A percentile compares a stretch with the other conserved stretches of the same genome.
Conservation (phyloP, 2,797 vertebrate species). For the Xiphorhynchus erythropygius region DNA sequence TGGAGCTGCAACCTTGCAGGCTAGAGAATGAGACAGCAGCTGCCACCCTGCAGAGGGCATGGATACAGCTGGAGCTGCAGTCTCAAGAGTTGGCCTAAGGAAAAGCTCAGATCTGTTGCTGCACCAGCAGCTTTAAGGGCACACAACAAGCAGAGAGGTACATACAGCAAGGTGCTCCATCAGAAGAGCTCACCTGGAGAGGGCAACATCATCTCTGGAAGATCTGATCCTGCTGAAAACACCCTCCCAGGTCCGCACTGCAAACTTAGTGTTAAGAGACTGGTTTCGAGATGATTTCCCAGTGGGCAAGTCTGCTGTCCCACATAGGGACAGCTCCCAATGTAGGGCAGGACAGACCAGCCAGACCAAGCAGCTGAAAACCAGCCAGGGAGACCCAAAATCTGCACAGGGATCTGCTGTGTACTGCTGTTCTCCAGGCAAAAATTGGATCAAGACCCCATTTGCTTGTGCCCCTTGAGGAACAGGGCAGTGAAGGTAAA, state of each 20-base stretch:
- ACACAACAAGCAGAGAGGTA: neutral
- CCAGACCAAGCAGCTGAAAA: neutral
- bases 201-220: neutral
- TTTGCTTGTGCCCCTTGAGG: neutral
- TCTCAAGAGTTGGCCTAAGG: neutral
- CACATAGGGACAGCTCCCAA: neutral
- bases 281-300: neutral
- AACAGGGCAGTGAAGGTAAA: neutral
- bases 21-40: neutral
- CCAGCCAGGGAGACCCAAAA: conserved; percentile 15
- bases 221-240: neutral
- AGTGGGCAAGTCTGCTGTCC: neutral
- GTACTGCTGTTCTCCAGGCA: neutral
- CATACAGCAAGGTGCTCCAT: neutral
- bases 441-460: neutral
- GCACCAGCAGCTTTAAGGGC: neutral
- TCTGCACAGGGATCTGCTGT: neutral
- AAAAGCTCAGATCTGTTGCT: neutral
- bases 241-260: neutral
- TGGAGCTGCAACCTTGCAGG: neutral
- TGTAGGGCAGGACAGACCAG: conserved; percentile 35
- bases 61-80: neutral
- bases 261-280: neutral
- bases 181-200: neutral
- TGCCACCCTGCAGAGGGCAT: neutral